Base-by-base conservation (phyloP, 1,140 invertebrate species). In the Pristionchus pacificus region DNA sequence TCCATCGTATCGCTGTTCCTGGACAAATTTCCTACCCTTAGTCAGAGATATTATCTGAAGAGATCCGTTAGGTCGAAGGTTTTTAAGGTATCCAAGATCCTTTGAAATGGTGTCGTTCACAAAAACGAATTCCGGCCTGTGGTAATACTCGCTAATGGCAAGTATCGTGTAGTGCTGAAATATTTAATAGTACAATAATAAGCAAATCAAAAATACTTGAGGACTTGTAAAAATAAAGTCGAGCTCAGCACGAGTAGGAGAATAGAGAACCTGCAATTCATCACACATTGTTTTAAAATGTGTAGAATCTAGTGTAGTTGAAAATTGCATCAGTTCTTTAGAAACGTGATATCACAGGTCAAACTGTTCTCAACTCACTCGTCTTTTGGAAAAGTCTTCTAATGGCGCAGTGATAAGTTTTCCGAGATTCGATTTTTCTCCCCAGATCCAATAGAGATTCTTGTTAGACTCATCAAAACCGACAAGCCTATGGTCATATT, bases 61-160 rank as follows among this genome's bases (percentile, higher is more conserved):
- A 1, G 79, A 78, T 63, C 75, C 79, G 10, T 76, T 27, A 24
- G 79, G 79, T 28, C 75, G 68, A 30, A 81, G 60, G 66, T 81
- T 84, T 14, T 82, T 82, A 55, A 81, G 68, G 71, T 84, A 82
- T 72, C 84, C 82, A 59, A 82, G 74, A 58, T 82, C 80, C 15
- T 81, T 77, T 38, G 83, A 63, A 33, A 84, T 65, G 15, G 80
- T 84, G 13, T 76, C 74, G 62, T 82, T 82, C 2, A 82, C 80
- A 32, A 82, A 82, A 33, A 76, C 80, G 62, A 84, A 68, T 61
- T 82, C 82, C 31, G 80, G 80, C 70, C 84, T 82, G 69, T 82
- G 79, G 61, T 81, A 81, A n/a, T 77, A 77, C 29, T 82, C 80
- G 2, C 82, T 80, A 0, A 82, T 73, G 3, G 82, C 76, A 2